A percentile compares a stretch with the other conserved stretches of the same genome.
phyloP scores from a whole-genome alignment of 2,113 vertebrate genomes.

The Oenanthe oenanthe region DNA sequence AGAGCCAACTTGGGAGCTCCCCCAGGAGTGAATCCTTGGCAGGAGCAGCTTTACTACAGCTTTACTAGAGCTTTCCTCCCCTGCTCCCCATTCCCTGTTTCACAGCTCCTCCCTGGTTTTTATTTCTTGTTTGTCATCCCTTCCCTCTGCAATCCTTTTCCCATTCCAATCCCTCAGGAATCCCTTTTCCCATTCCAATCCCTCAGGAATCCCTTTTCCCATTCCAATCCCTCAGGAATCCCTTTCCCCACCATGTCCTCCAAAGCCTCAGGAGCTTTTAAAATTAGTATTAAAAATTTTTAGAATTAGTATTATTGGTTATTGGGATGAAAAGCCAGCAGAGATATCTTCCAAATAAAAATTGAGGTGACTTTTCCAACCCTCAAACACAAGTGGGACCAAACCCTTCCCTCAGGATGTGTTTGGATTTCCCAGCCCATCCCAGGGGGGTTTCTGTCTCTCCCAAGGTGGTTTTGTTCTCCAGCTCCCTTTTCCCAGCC shows the following conservation, averaged over 20 bases:
- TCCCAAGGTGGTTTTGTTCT: neutral
- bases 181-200: neutral
- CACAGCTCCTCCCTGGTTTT: too few species aligned
- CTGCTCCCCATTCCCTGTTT: neutral
- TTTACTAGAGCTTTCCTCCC: too few species aligned
- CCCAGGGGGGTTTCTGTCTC: neutral
- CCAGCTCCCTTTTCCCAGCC: neutral
- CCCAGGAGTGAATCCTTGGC: too few species aligned
- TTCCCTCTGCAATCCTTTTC: neutral
- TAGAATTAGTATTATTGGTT: too few species aligned
- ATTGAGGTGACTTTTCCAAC: neutral
- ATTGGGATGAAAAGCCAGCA: too few species aligned
- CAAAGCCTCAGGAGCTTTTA: neutral
- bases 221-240: neutral
- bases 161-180: neutral
- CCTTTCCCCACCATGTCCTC: neutral
- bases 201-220: neutral
- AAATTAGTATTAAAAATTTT: too few species aligned
- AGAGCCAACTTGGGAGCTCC: too few species aligned
- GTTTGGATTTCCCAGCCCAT: neutral
- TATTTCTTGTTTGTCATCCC: too few species aligned
- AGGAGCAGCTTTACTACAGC: too few species aligned
- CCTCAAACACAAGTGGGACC: rapidly evolving
- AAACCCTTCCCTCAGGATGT: neutral
- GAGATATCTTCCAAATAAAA: too few species aligned